These are phyloP conservation scores for Holothuria leucospilota DNA, from an alignment of 53 echinoderm and acorn worm genomes.

Conservation along the genomic window DNA sequence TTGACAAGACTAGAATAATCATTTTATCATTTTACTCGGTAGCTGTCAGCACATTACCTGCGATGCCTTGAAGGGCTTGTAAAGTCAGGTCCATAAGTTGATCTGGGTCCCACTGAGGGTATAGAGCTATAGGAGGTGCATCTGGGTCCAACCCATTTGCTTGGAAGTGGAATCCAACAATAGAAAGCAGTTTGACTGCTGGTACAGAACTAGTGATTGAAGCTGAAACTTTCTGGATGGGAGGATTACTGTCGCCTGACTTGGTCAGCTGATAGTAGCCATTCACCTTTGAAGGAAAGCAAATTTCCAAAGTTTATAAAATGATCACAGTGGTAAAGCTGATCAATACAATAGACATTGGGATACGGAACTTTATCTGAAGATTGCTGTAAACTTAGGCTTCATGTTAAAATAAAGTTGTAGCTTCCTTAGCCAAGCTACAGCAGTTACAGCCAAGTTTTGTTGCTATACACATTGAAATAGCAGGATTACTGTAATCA, in stretches of 20 bases:
- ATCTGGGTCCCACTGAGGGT: conserved; percentile 88
- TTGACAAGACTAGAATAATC: too few species aligned
- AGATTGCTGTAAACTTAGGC: too few species aligned
- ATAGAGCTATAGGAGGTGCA: conserved; percentile 73
- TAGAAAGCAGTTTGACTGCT: conserved; percentile 28
- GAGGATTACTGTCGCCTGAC: conserved; percentile 29
- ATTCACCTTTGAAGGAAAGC: conserved; percentile 28
- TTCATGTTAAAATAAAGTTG: too few species aligned
- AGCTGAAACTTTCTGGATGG: neutral
- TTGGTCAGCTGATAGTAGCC: conserved; percentile 17
- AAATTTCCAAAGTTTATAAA: too few species aligned
- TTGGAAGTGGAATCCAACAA: conserved; percentile 75
- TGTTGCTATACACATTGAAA: neutral
- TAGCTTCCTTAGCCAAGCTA: too few species aligned
- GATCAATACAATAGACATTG: too few species aligned
- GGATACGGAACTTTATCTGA: too few species aligned
- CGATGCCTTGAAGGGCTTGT: conserved; percentile 75
- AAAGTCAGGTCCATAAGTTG: conserved; percentile 66
- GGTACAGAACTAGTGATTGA: conserved; percentile 10
- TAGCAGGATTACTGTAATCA: too few species aligned
- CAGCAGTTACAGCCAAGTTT: too few species aligned
- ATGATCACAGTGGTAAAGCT: too few species aligned
- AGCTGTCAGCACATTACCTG: conserved; percentile 46
- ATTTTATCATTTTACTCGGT: too few species aligned
- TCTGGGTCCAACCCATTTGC: conserved; percentile 55